Percentiles rank a stretch among this genome's conserved stretches.
Evolutionary conservation across 2,888 invertebrate species (phyloP).

Genomic region (Agonopterix heracliana): DNA sequence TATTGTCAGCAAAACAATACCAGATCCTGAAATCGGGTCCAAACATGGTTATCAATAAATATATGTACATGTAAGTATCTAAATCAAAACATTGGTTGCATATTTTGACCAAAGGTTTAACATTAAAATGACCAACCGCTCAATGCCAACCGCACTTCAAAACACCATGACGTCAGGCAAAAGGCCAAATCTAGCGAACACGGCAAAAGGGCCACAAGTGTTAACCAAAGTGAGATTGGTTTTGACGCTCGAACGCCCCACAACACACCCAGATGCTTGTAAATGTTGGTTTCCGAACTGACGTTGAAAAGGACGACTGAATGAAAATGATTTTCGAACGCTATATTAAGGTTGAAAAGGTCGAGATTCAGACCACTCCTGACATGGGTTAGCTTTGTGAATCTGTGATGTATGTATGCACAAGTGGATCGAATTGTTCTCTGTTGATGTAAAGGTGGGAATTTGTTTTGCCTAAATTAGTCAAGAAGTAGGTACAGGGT

Average conservation of each 20-base stretch:
- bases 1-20: too few species aligned
- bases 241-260: slow-evolving; percentile 45
- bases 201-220: slow-evolving; percentile 35
- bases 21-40: too few species aligned
- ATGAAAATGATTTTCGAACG: slow-evolving; percentile 10
- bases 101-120: slow-evolving; percentile 2
- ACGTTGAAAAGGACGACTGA: slow-evolving; percentile 24
- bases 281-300: slow-evolving; percentile 23
- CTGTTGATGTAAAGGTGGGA: slow-evolving; percentile 16
- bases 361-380: slow-evolving; percentile 3
- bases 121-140: slow-evolving; percentile 22
- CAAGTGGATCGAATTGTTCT: slow-evolving; percentile 21
- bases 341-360: slow-evolving; percentile 11
- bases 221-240: slow-evolving; percentile 35
- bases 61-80: too few species aligned
- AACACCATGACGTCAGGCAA: slow-evolving; percentile 25
- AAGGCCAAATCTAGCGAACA: slow-evolving; percentile 32
- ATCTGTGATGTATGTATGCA: slow-evolving; percentile 14
- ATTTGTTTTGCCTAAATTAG: too few species aligned
- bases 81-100: too few species aligned
- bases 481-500: too few species aligned
- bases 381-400: slow-evolving; percentile 1
- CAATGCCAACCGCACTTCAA: slow-evolving; percentile 15
- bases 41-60: too few species aligned
- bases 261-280: slow-evolving; percentile 24